Evolutionary conservation across 2,113 vertebrate genomes (phyloP), one percentile per base, ranked within the genome.

Genomic region (Sarotherodon lohbergeri): DNA sequence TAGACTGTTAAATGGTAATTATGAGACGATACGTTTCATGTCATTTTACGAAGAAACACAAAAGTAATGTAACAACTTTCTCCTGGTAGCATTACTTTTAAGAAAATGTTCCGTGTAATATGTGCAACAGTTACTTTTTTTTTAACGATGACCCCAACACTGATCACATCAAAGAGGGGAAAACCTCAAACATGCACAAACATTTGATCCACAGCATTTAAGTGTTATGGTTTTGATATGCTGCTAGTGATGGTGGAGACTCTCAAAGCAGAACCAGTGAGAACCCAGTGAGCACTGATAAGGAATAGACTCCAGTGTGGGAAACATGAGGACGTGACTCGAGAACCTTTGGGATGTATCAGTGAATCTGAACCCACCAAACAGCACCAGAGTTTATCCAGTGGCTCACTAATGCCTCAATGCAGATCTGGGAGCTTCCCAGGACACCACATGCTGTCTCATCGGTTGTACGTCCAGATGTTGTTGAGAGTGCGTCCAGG

Each of bases 91-190:
- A 29, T 56, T 56, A 56, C 55, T 27, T 56, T 1, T 56, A 7
- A 22, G 55, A 14, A 57, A 59, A 29, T 0, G 13, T 16, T 29
- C 27, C 1, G 4, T 57, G 24, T 0, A 29, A 29, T 57, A 0
- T 59, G 4, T 29, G 13, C 13, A 59, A 59, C 13, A 59, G 27
- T 16, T 29, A 59, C 56, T 29, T 59, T 59, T 39, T 59, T 29
- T 34, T 16, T 1, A 57, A 29, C 0, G 4, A 57, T 57, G 56
- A 1, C 13, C 13, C 4, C 7, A 57, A 57, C 56, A 1, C 24
- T 16, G 1, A 57, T 57, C 56, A 0, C 24, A 29, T 57, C 56
- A 29, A 57, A 57, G 56, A 29, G 56, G 11, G 13, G 1, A 9
- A 29, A 57, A 57, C 24, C 1, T 57, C 13, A 57, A 57, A 57